Evolutionary conservation across 2,797 vertebrate genomes (phyloP).

Genomic region (Sardinella longiceps): DNA sequence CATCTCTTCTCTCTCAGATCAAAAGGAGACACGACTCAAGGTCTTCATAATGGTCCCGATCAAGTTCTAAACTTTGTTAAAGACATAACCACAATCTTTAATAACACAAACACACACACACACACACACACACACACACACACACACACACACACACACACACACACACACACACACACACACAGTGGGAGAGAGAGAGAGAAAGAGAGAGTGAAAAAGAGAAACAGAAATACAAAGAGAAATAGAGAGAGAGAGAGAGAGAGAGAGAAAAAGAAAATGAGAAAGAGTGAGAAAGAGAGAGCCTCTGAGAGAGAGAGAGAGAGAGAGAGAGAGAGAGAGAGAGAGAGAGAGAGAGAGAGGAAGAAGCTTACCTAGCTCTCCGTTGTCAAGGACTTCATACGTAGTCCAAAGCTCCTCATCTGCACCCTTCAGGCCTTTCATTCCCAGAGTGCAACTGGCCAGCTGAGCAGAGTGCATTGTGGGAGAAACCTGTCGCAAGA

Average conservation of each 20-base stretch:
- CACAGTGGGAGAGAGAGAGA: too few relatives aligned
- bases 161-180: background rate
- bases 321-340: too few relatives aligned
- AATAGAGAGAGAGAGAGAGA: background rate
- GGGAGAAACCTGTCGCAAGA: conserved; percentile 82
- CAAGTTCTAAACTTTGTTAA: too few relatives aligned
- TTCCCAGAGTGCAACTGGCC: conserved; percentile 79
- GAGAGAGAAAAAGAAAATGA: background rate
- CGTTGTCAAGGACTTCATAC: conserved; percentile 95
- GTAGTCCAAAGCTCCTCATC: conserved; percentile 84
- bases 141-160: background rate
- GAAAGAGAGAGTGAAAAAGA: too few relatives aligned
- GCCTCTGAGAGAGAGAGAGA: background rate
- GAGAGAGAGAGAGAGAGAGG: too few relatives aligned
- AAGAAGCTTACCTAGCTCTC: conserved; percentile 85
- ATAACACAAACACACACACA: background rate
- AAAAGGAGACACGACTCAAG: background rate
- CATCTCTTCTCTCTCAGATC: background rate
- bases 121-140: background rate
- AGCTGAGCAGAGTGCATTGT: conserved; percentile 86
- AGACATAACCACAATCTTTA: too few relatives aligned
- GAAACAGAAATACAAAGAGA: background rate
- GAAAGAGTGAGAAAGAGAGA: background rate
- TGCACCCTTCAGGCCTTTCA: conserved; percentile 76
- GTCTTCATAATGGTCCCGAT: background rate